phyloP scores from a whole-genome alignment of 2,888 invertebrate species.

The Hydrotaea diabolus region DNA sequence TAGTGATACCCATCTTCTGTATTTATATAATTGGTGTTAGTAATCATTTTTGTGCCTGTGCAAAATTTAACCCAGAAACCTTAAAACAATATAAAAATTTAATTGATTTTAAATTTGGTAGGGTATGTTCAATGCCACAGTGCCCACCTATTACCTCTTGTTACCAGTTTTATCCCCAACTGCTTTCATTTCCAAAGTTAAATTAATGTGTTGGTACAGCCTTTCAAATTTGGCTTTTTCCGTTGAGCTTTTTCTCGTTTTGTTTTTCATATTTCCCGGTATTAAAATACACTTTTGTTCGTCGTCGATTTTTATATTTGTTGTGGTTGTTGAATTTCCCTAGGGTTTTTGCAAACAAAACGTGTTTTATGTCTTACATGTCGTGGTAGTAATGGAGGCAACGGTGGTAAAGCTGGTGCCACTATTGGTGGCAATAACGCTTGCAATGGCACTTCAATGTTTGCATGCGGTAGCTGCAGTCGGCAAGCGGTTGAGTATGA shows the following conservation, averaged over 20 bases:
- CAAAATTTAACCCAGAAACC: too few relatives aligned
- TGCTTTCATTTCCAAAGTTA: background rate
- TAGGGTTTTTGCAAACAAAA: background rate
- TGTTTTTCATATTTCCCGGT: background rate
- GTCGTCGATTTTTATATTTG: background rate
- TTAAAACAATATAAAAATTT: too few relatives aligned
- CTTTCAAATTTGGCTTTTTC: conserved; percentile 12
- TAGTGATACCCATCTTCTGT: too few relatives aligned
- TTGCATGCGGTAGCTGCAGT: background rate
- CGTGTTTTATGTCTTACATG: conserved; percentile 11
- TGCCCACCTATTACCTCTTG: too few relatives aligned
- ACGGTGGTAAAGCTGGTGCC: conserved; percentile 14
- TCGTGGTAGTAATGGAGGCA: background rate
- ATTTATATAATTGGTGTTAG: too few relatives aligned
- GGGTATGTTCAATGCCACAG: too few relatives aligned
- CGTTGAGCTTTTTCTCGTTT: background rate
- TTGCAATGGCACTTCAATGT: background rate
- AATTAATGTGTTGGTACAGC: conserved; percentile 4
- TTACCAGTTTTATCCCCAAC: too few relatives aligned
- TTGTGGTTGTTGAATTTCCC: background rate
- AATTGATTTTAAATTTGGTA: too few relatives aligned
- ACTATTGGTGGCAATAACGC: conserved; percentile 18
- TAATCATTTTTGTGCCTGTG: too few relatives aligned
- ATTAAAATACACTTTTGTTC: conserved; percentile 38
- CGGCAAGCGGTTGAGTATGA: background rate